Conservation (phyloP, 2,113 vertebrate genomes). For the Toxotes jaculatrix region DNA sequence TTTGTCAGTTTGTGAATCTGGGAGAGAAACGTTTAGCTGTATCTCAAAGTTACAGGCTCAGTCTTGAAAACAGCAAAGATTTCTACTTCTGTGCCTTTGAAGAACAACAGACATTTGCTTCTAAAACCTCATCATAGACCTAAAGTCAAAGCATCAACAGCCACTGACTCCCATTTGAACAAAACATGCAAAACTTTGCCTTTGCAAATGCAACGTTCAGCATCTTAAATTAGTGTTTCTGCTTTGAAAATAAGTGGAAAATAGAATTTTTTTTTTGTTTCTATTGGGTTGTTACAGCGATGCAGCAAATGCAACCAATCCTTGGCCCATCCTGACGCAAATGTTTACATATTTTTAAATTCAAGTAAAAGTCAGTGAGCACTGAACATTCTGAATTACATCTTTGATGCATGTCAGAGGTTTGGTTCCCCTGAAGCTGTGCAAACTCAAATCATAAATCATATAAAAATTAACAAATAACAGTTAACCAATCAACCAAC, state of each 20-base stretch:
- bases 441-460: background rate
- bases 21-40: background rate
- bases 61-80: background rate
- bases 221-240: background rate
- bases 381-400: too few species aligned
- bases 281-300: background rate
- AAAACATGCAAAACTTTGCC: background rate
- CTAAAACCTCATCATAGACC: background rate
- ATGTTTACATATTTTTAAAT: background rate
- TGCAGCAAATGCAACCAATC: background rate
- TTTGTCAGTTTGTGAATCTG: background rate
- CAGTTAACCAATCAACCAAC: slow-evolving; percentile 70
- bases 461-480: background rate
- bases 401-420: too few species aligned
- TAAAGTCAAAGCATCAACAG: background rate
- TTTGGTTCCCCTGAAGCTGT: background rate
- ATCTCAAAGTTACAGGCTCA: background rate
- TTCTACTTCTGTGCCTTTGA: background rate
- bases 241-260: background rate
- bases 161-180: background rate
- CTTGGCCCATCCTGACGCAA: too few species aligned
- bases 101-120: too few species aligned
- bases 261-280: background rate
- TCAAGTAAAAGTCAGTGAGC: background rate
- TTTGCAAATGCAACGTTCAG: background rate